Conservation (phyloP, 2,888 invertebrate species). For the Drepana falcataria region DNA sequence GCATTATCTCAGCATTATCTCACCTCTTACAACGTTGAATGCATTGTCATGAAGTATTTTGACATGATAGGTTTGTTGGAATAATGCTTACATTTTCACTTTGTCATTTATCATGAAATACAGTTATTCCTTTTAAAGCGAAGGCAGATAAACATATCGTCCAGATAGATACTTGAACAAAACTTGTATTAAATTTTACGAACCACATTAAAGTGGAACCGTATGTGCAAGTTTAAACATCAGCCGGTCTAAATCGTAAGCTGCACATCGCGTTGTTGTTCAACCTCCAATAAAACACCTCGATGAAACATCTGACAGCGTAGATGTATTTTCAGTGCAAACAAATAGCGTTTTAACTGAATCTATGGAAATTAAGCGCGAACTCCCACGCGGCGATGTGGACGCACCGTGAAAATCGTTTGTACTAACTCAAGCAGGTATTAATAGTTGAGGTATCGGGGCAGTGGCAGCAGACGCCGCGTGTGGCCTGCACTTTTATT, state of each 20-base stretch:
- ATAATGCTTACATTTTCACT: too few species aligned
- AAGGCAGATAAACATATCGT: neutral
- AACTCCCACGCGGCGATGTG: conserved; percentile 13
- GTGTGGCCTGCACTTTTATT: conserved; percentile 39
- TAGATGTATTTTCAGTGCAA: conserved; percentile 70
- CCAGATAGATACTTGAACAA: too few species aligned
- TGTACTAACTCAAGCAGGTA: conserved; percentile 42
- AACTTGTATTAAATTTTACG: conserved; percentile 9
- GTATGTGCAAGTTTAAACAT: conserved; percentile 25
- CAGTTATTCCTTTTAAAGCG: too few species aligned
- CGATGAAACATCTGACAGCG: conserved; percentile 56
- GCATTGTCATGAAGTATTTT: too few species aligned
- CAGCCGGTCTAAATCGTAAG: conserved; percentile 15
- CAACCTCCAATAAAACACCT: conserved; percentile 47
- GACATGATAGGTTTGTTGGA: too few species aligned
- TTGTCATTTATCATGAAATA: too few species aligned
- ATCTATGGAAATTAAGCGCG: conserved; percentile 37
- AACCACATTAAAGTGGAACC: conserved; percentile 31
- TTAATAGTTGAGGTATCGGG: conserved; percentile 43
- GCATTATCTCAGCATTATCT: too few species aligned
- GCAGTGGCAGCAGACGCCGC: conserved; percentile 25
- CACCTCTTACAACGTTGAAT: too few species aligned
- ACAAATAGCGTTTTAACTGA: conserved; percentile 36
- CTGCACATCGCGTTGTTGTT: conserved; percentile 42
- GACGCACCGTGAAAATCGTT: conserved; percentile 56